Percentiles rank a stretch among this genome's conserved stretches.
These are phyloP conservation scores for Horisme vitalbata DNA, from an alignment of 2,888 invertebrate species.

Conservation along the genomic window DNA sequence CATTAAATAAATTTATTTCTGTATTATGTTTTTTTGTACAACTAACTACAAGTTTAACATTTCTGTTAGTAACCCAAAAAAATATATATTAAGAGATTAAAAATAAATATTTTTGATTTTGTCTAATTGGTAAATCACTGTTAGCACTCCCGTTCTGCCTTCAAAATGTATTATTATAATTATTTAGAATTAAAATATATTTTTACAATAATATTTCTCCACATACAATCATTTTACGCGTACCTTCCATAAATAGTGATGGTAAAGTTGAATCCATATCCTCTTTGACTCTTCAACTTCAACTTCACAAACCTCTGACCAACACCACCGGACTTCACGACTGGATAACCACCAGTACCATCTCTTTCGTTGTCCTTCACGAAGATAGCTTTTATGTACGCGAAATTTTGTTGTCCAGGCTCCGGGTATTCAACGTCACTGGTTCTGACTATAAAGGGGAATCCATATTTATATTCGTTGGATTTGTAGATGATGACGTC, in stretches of 20 bases:
- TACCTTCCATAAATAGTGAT: slow-evolving; percentile 71
- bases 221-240: slow-evolving; percentile 2
- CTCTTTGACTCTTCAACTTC: slow-evolving; percentile 69
- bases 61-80: no score
- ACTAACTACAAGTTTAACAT: no score
- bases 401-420: slow-evolving; percentile 60
- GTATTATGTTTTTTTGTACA: no score
- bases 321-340: slow-evolving; percentile 65
- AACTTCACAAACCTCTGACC: slow-evolving; percentile 70
- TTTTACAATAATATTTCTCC: no score
- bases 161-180: no score
- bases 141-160: no score
- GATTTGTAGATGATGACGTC: slow-evolving; percentile 61
- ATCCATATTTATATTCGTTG: slow-evolving; percentile 66
- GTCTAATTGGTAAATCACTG: no score
- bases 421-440: slow-evolving; percentile 64
- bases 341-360: slow-evolving; percentile 65
- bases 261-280: slow-evolving; percentile 68
- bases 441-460: slow-evolving; percentile 61
- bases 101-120: no score
- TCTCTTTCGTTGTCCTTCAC: slow-evolving; percentile 63
- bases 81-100: no score
- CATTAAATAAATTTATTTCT: no score
- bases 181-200: no score
- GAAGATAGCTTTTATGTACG: slow-evolving; percentile 60